Base-by-base conservation (phyloP, 2,797 vertebrate species). In the Poeciliopsis paucimaculata region DNA sequence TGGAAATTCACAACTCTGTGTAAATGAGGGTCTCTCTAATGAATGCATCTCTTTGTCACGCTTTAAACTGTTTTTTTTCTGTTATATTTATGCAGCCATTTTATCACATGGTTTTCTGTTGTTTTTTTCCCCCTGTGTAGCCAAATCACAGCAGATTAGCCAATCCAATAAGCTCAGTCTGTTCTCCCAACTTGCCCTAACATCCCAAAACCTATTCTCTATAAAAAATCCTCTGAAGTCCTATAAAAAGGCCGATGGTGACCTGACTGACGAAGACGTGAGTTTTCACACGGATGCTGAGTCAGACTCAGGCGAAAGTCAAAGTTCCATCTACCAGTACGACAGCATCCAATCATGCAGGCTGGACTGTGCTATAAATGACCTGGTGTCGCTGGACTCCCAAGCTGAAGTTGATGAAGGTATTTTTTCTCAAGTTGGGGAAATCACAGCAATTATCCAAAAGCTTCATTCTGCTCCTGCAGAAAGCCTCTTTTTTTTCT, bases 351-450 rank as follows among this genome's bases (percentile, higher is more conserved):
- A 53, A 75, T 94, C 94, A 2, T 64, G 88, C 0, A 92, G 93
- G 46, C 89, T 95, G 92, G 91, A 94, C 86, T 88, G 4, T 91
- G 94, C 94, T 86, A 93, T 95, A 86, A 93, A 76, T 89, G 93
- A 93, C 79, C 92, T 95, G 90, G 92, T 95, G 81, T 95, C 93
- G 68, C 92, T 94, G 95, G 96, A 97, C 90, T 96, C 95, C 78
- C 88, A 96, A 90, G 90, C 96, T 91, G 96, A 98, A 94, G 87
- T 97, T 93, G 84, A 93, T 80, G 93, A 96, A 98, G 97, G 97
- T 98, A 98, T 94, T 95, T 83, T 81, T 83, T 81, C 73, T 23
- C 47, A 41, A 76, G 75, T 84, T 83, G 28, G 75, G 80, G 53
- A 75, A 80, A 80, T 81, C 78, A 78, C 20, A 55, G 1, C 45